These are phyloP conservation scores for Bombus vancouverensis DNA, from an alignment of 1,140 invertebrate genomes.

Conservation along the genomic window DNA sequence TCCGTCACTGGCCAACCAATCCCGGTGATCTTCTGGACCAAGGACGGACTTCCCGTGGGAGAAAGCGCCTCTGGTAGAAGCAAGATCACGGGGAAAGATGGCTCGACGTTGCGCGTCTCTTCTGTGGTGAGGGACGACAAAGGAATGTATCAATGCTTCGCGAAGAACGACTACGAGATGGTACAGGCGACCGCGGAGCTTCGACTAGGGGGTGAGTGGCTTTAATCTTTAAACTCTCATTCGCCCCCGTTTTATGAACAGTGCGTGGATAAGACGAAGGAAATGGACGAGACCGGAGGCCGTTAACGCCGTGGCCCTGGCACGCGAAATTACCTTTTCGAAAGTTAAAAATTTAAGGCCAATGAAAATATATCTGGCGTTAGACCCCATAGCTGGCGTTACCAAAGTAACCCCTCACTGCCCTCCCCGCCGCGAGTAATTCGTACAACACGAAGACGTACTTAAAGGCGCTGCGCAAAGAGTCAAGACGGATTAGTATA, in stretches of 20 bases:
- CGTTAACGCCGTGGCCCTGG: neutral
- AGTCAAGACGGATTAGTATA: slow-evolving; percentile 48
- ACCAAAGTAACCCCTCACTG: neutral
- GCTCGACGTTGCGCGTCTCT: slow-evolving; percentile 83
- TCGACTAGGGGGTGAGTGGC: slow-evolving; percentile 89
- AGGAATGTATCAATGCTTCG: slow-evolving; percentile 96
- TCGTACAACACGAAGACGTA: neutral
- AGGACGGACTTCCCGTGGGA: slow-evolving; percentile 89
- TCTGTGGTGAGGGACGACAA: slow-evolving; percentile 90
- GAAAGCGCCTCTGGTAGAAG: slow-evolving; percentile 81
- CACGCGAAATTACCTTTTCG: neutral
- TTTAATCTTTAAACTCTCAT: slow-evolving; percentile 25
- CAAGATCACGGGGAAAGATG: slow-evolving; percentile 76
- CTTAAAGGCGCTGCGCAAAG: slow-evolving; percentile 7
- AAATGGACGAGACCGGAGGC: neutral
- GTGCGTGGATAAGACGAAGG: neutral
- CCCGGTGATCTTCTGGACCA: slow-evolving; percentile 91
- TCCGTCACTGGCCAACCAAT: slow-evolving; percentile 92
- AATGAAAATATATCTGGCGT: slow-evolving; percentile 15
- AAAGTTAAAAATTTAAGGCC: slow-evolving; percentile 35
- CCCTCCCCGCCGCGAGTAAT: too few species aligned
- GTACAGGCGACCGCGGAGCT: slow-evolving; percentile 92
- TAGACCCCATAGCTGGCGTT: neutral
- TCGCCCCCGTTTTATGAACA: neutral
- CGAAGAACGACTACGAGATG: slow-evolving; percentile 92